Evolutionary conservation across 2,888 invertebrate genomes (phyloP).

Genomic region (Macrosiphum euphorbiae): DNA sequence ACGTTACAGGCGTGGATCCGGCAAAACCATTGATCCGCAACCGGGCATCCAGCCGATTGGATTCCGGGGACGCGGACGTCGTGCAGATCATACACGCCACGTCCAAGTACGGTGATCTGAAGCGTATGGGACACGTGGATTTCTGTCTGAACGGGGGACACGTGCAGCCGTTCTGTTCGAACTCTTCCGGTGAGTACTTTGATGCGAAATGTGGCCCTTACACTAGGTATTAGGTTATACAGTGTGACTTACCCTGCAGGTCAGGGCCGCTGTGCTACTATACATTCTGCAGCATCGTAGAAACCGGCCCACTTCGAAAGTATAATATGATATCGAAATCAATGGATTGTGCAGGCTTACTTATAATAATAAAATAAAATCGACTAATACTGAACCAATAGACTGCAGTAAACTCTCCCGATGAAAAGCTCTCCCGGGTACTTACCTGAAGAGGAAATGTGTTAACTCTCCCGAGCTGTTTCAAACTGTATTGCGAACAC

Average conservation of each 20-base stretch:
- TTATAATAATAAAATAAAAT: background rate
- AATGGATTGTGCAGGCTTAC: background rate
- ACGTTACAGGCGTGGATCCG: conserved; percentile 76
- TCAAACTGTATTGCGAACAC: no score
- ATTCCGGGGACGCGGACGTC: conserved; percentile 81
- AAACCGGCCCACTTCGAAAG: background rate
- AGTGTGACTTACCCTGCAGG: background rate
- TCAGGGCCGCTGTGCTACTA: background rate
- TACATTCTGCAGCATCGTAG: background rate
- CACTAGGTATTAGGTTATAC: background rate
- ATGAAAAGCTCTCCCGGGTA: no score
- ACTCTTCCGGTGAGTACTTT: conserved; percentile 76
- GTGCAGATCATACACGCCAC: conserved; percentile 86
- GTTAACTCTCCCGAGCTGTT: no score
- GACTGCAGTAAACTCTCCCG: no score
- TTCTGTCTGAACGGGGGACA: conserved; percentile 86
- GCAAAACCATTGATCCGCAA: conserved; percentile 80
- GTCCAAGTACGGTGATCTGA: conserved; percentile 83
- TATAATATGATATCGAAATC: background rate
- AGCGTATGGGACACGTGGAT: conserved; percentile 82
- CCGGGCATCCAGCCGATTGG: conserved; percentile 76
- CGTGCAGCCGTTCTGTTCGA: conserved; percentile 82
- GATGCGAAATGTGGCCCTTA: background rate
- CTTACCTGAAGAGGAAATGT: no score
- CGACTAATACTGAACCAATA: no score